Evolutionary conservation across 2,888 invertebrate genomes (phyloP).

Genomic region (Himalopsyche kuldschensis): DNA sequence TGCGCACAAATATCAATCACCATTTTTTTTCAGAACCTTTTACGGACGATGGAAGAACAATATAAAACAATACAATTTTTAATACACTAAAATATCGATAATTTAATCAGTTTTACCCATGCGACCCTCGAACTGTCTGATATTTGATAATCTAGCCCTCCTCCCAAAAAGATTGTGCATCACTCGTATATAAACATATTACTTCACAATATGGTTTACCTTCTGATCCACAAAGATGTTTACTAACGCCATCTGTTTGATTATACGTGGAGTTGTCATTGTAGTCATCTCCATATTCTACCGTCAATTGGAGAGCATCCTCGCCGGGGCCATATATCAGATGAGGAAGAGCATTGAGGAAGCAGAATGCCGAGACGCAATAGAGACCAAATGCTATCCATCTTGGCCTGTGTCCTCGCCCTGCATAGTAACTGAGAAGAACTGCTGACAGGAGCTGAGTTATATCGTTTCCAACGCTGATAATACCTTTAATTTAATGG

Average conservation of each 20-base stretch:
- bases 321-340: slow-evolving; percentile 70
- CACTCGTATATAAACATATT: background rate
- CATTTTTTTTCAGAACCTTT: too few relatives aligned
- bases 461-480: slow-evolving; percentile 74
- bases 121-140: too few relatives aligned
- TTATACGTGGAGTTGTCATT: slow-evolving; percentile 2
- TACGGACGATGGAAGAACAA: too few relatives aligned
- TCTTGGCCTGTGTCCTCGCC: slow-evolving; percentile 70
- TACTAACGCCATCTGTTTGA: slow-evolving; percentile 45
- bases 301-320: slow-evolving; percentile 64
- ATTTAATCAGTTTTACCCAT: too few relatives aligned
- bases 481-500: slow-evolving; percentile 56
- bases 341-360: slow-evolving; percentile 68
- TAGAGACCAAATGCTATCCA: slow-evolving; percentile 69
- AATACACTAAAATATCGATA: too few relatives aligned
- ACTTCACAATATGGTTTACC: slow-evolving; percentile 41
- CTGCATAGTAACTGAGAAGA: slow-evolving; percentile 69
- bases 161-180: background rate
- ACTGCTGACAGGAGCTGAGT: slow-evolving; percentile 70
- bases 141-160: too few relatives aligned
- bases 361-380: slow-evolving; percentile 66
- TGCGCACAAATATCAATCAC: too few relatives aligned
- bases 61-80: too few relatives aligned
- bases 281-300: slow-evolving; percentile 56
- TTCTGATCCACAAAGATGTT: slow-evolving; percentile 57